These are phyloP conservation scores for Cynaeus angustus DNA, from an alignment of 2,888 invertebrate species.

Conservation along the genomic window DNA sequence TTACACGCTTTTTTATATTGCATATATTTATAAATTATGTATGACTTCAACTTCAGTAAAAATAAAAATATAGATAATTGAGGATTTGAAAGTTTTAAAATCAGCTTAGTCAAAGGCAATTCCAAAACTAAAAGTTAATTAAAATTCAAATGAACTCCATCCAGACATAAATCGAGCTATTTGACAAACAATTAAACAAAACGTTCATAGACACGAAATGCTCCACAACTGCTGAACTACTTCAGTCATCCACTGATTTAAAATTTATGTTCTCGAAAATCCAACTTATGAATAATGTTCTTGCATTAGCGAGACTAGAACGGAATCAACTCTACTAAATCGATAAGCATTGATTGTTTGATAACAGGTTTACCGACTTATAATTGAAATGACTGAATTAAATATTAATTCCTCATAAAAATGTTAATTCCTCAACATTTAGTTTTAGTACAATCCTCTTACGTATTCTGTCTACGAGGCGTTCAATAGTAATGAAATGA, in stretches of 20 bases:
- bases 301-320: conserved; percentile 10
- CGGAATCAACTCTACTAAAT: conserved; percentile 14
- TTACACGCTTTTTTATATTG: no score
- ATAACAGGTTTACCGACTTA: conserved; percentile 22
- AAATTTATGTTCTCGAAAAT: conserved; percentile 36
- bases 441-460: neutral
- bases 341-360: conserved; percentile 35
- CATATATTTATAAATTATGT: no score
- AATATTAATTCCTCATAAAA: conserved; percentile 19
- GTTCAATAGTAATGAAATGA: neutral
- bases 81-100: no score
- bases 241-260: conserved; percentile 13
- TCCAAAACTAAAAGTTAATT: neutral
- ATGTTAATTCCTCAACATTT: neutral
- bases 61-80: no score
- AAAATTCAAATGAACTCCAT: conserved; percentile 28
- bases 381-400: conserved; percentile 25
- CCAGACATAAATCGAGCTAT: conserved; percentile 21
- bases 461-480: neutral
- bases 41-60: no score
- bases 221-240: conserved; percentile 24
- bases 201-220: conserved; percentile 11
- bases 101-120: no score
- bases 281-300: conserved; percentile 31
- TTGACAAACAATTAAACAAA: conserved; percentile 32